Base-by-base conservation (phyloP, 1,140 invertebrate genomes). In the Apis dorsata region DNA sequence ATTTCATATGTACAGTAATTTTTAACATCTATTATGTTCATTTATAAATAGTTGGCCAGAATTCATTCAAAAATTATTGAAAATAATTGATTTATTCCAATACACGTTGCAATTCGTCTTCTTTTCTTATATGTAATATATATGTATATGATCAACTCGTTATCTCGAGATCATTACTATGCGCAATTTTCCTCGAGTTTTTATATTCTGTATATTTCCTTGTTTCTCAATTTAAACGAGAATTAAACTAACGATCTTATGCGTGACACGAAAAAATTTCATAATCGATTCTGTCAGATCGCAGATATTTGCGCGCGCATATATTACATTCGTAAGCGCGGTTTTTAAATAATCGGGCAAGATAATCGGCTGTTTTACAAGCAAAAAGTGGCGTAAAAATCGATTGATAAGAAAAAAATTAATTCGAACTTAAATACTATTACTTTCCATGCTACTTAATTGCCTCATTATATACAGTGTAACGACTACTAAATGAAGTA, bases 401-500 rank as follows among this genome's bases (percentile, higher is more conserved):
- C 75, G 75, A 83, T 71, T 55, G 76, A 83, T 79, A 71, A 65
- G 57, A 83, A 79, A 79, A 34, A 83, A 83, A 83, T 79, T 83
- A 79, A 79, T 83, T 79, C 81, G 59, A 70, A n/a, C 68, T 79
- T 79, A 83, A 83, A 60, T 59, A 83, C 76, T 76, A 68, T 72
- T 72, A 68, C 68, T 55, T 69, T 71, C 51, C 81, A 76, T 59
- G 76, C 79, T 83, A 83, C 76, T 83, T 83, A 72, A 83, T 83
- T 79, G n/a, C 81, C 76, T 83, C 81, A 72, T 83, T 79, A 83
- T 83, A 70, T 79, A 72, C 81, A 53, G n/a, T 65, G 66, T 79
- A 79, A 83, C 51, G 76, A 83, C 76, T 65, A 66, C 69, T 75
- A 75, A 76, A 83, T 72, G 75, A 79, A 72, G 68, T 69, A 82